Evolutionary conservation across 2,888 invertebrate genomes (phyloP).

Genomic region (Rhodophaea formosa): DNA sequence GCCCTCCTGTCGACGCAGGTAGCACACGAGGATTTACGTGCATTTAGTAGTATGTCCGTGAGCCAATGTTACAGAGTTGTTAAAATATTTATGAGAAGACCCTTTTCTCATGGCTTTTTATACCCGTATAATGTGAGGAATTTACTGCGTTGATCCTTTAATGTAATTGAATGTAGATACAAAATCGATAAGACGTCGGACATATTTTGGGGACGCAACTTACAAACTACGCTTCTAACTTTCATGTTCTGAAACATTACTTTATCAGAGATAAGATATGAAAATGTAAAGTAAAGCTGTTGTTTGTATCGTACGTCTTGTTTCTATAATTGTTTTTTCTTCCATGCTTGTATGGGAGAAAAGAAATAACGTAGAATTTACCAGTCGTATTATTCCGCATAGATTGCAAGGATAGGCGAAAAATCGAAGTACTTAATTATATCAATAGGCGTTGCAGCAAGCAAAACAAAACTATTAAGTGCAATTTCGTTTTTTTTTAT

Average conservation of each 20-base stretch:
- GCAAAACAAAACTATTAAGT: too few relatives aligned
- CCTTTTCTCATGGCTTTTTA: slow-evolving; percentile 61
- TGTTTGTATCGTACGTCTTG: too few relatives aligned
- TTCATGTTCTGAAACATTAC: background rate
- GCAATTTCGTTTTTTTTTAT: too few relatives aligned
- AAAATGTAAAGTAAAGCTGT: too few relatives aligned
- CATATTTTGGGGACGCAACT: slow-evolving; percentile 32
- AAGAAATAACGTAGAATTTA: too few relatives aligned
- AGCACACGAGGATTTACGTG: slow-evolving; percentile 20
- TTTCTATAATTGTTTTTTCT: too few relatives aligned
- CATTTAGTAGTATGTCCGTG: slow-evolving; percentile 30
- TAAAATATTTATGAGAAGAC: slow-evolving; percentile 66
- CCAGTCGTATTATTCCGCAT: too few relatives aligned
- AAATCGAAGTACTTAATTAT: too few relatives aligned
- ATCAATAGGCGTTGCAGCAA: too few relatives aligned
- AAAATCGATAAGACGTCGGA: slow-evolving; percentile 42
- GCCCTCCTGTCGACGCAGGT: slow-evolving; percentile 1
- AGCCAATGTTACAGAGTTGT: slow-evolving; percentile 38
- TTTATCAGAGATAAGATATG: too few relatives aligned
- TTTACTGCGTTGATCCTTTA: slow-evolving; percentile 58
- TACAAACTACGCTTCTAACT: slow-evolving; percentile 2
- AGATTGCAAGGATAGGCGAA: too few relatives aligned
- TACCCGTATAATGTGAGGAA: slow-evolving; percentile 60
- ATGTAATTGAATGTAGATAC: slow-evolving; percentile 59
- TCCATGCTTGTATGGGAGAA: too few relatives aligned